A percentile compares a stretch with the other conserved stretches of the same genome.
These are phyloP conservation scores for Chaetoderma sp. DNA, from an alignment of 2,888 invertebrate species.

Conservation along the genomic window DNA sequence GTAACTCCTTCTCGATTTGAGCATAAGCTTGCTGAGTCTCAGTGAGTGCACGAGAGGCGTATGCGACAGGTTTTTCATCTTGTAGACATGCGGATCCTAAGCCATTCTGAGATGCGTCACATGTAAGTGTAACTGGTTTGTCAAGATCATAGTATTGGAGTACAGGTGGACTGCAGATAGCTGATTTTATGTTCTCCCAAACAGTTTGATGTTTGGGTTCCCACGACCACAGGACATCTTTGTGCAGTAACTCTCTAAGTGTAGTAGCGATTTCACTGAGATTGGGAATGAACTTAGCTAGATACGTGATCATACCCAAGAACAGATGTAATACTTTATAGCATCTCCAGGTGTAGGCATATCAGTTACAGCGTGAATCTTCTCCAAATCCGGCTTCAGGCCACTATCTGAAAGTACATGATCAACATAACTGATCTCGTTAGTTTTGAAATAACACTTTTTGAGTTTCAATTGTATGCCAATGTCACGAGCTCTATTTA, in stretches of 20 bases:
- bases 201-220: slow-evolving; percentile 16
- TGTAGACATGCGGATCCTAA: slow-evolving; percentile 31
- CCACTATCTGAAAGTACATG: slow-evolving; percentile 17
- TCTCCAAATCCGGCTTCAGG: slow-evolving; percentile 30
- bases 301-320: slow-evolving; percentile 28
- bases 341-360: slow-evolving; percentile 18
- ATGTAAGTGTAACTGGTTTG: too few species aligned
- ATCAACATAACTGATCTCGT: slow-evolving; percentile 29
- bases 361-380: slow-evolving; percentile 19
- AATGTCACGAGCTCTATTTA: not conserved
- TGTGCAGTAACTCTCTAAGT: slow-evolving; percentile 22
- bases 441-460: not conserved
- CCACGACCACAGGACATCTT: slow-evolving; percentile 26
- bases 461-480: slow-evolving; percentile 12
- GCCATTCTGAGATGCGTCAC: too few species aligned
- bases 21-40: slow-evolving; percentile 24
- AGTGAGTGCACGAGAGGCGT: slow-evolving; percentile 21
- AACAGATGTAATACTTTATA: slow-evolving; percentile 28
- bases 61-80: slow-evolving; percentile 26
- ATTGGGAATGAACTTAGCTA: slow-evolving; percentile 23
- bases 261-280: slow-evolving; percentile 11
- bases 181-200: slow-evolving; percentile 13
- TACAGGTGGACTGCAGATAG: not conserved
- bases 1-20: slow-evolving; percentile 30
- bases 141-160: too few species aligned